phyloP scores from a whole-genome alignment of 2,888 invertebrate genomes.

The Hipparchia sbordonii region DNA sequence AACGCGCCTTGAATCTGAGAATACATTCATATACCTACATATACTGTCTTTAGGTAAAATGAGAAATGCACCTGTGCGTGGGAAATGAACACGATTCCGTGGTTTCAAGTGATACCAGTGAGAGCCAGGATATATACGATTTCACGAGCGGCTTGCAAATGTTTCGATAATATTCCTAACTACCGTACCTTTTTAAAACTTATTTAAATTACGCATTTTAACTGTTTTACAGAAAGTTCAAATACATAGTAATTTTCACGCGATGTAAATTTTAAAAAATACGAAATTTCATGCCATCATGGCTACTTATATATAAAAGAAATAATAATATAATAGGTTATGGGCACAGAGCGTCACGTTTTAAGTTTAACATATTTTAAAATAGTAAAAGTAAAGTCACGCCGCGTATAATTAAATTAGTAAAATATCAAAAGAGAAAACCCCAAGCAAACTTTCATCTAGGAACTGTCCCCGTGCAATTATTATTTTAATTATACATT shows the following conservation, averaged over 20 bases:
- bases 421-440: constrained; percentile 1
- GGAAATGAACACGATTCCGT: constrained; percentile 48
- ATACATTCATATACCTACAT: no score
- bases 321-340: not conserved
- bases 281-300: no score
- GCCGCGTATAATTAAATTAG: constrained; percentile 4
- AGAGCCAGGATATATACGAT: constrained; percentile 19
- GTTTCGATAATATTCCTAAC: no score
- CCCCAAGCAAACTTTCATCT: constrained; percentile 17
- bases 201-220: no score
- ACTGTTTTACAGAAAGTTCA: no score
- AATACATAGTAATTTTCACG: no score
- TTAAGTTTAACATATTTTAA: no score
- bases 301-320: no score
- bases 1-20: not conserved
- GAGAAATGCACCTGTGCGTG: constrained; percentile 55
- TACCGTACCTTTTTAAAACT: no score
- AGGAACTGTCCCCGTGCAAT: constrained; percentile 28
- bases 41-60: constrained; percentile 44
- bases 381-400: constrained; percentile 9
- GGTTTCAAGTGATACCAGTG: constrained; percentile 47
- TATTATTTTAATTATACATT: constrained; percentile 37
- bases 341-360: not conserved
- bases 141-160: not conserved
- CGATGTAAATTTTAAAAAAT: no score